Evolutionary conservation across 2,888 invertebrate species (phyloP).

Genomic region (Drosophila stalkeri): DNA sequence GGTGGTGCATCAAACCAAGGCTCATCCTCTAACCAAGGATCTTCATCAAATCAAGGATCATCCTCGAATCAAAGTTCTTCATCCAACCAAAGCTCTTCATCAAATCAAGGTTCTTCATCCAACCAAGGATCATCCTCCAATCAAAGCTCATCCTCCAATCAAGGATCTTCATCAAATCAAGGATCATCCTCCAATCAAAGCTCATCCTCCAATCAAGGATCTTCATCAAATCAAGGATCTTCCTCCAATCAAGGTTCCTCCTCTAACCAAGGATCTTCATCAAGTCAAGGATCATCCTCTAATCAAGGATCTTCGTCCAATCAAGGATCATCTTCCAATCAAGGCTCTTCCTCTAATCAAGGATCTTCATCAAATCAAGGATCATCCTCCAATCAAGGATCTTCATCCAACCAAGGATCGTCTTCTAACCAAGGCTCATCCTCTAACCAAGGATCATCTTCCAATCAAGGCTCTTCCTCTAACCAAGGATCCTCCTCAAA

Average conservation of each 20-base stretch:
- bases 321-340: conserved; percentile 20
- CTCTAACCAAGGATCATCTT: conserved; percentile 1
- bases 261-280: conserved; percentile 12
- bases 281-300: conserved; percentile 8
- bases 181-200: conserved; percentile 32
- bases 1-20: conserved; percentile 16
- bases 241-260: conserved; percentile 8
- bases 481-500: conserved; percentile 42
- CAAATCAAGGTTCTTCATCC: not conserved
- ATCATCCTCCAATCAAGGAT: conserved; percentile 19
- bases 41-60: conserved; percentile 43
- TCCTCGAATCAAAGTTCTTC: conserved; percentile 34
- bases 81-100: conserved; percentile 33
- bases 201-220: conserved; percentile 27
- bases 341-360: conserved; percentile 34
- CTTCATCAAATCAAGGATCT: conserved; percentile 15
- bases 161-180: conserved; percentile 17
- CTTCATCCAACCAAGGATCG: conserved; percentile 17
- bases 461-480: conserved; percentile 24
- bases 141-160: not conserved
- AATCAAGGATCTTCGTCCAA: not conserved
- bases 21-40: conserved; percentile 19
- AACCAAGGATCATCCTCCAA: not conserved
- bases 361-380: conserved; percentile 27
- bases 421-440: conserved; percentile 30